Percentiles rank a stretch among this genome's conserved stretches.
Evolutionary conservation across 2,888 invertebrate genomes (phyloP).

Genomic region (Tetropium fuscum): DNA sequence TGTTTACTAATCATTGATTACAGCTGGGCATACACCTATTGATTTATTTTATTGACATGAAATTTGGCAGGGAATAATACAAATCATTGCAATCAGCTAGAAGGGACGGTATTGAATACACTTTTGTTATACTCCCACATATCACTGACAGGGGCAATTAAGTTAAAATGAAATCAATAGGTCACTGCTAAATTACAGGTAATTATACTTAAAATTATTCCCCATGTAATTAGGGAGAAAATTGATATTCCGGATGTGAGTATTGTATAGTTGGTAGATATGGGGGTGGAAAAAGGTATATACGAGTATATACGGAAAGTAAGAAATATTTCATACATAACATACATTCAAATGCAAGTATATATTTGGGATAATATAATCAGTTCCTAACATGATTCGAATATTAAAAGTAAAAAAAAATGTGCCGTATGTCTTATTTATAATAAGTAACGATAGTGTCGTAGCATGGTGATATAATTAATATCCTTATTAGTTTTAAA

Average conservation of each 20-base stretch:
- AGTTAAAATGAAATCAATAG: constrained; percentile 42
- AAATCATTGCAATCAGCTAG: constrained; percentile 5
- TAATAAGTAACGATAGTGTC: no score
- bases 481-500: no score
- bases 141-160: constrained; percentile 44
- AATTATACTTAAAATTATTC: constrained; percentile 37
- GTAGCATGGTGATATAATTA: no score
- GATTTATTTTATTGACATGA: constrained; percentile 13
- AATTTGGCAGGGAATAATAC: constrained; percentile 11
- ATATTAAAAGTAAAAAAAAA: no score
- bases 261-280: no score
- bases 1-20: constrained; percentile 1
- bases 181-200: constrained; percentile 43
- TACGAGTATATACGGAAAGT: no score
- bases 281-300: no score
- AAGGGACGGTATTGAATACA: constrained; percentile 19
- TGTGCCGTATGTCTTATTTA: no score
- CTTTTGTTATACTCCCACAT: constrained; percentile 35
- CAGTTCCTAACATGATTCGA: no score
- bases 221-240: constrained; percentile 38
- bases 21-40: background rate
- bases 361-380: no score
- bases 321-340: no score
- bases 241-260: constrained; percentile 34
- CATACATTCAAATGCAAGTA: no score